These are phyloP conservation scores for Leptosomus discolor DNA, from an alignment of 2,113 vertebrate species.

Conservation along the genomic window DNA sequence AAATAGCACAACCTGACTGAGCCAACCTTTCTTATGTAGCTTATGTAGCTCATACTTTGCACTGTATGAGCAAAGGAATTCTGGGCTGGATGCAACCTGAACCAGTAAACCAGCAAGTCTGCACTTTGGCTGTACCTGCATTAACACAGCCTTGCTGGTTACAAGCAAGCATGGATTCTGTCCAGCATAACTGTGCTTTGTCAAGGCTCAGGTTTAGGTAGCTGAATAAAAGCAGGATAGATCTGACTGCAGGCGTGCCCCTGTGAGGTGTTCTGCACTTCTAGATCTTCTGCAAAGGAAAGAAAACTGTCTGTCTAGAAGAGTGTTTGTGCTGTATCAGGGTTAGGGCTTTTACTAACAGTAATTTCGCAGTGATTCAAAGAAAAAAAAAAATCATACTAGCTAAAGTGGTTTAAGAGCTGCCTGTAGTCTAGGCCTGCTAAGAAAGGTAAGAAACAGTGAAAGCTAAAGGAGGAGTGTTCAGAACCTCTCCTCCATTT, in stretches of 20 bases:
- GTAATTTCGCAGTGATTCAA: background rate
- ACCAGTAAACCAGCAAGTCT: background rate
- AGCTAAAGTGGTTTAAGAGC: background rate
- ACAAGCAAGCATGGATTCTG: background rate
- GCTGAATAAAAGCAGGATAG: background rate
- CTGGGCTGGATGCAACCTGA: background rate
- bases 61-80: background rate
- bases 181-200: background rate
- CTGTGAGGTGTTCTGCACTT: background rate
- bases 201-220: background rate
- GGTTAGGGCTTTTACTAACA: background rate
- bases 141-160: background rate
- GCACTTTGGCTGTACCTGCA: background rate
- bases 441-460: background rate
- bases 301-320: background rate
- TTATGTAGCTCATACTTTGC: background rate
- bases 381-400: background rate
- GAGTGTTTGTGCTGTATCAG: accelerated
- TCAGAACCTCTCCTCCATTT: background rate
- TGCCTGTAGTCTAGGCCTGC: background rate
- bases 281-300: background rate
- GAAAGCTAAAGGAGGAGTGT: background rate
- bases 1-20: background rate
- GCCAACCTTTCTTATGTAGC: background rate
- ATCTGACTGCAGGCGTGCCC: background rate